A percentile compares a stretch with the other conserved stretches of the same genome.
Conservation (phyloP, 2,113 vertebrate species). For the Pyxicephalus adspersus region DNA sequence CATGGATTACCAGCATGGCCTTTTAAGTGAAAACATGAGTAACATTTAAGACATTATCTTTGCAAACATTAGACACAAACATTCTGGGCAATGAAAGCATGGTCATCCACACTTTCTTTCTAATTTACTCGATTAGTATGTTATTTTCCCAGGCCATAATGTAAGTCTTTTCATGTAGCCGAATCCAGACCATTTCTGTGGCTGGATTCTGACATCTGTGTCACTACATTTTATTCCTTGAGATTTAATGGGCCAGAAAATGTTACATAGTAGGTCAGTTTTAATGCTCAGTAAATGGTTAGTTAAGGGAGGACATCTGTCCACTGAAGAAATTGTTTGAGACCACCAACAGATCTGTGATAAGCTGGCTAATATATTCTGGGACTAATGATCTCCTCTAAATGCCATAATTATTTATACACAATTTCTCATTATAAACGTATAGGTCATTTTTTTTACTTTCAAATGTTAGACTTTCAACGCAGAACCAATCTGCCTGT, state of each 20-base stretch:
- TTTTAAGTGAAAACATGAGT: conserved; percentile 8
- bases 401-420: conserved; percentile 30
- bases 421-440: conserved; percentile 23
- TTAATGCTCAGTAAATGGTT: conserved; percentile 47
- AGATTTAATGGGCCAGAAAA: conserved; percentile 25
- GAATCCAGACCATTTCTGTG: conserved; percentile 7
- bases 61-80: conserved; percentile 12
- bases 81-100: too few species aligned
- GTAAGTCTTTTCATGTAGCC: conserved; percentile 9
- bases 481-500: background rate
- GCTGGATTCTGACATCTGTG: conserved; percentile 36
- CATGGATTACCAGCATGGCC: background rate
- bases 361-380: conserved; percentile 28
- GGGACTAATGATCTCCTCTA: conserved; percentile 24
- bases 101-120: background rate
- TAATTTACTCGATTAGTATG: conserved; percentile 25
- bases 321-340: conserved; percentile 36
- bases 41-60: conserved; percentile 3
- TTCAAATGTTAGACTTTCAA: background rate
- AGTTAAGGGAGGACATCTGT: conserved; percentile 49
- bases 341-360: conserved; percentile 44
- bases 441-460: background rate
- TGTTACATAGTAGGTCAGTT: conserved; percentile 29
- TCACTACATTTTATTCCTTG: conserved; percentile 38
- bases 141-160: conserved; percentile 30